Conservation (phyloP, 2,888 invertebrate genomes). For the Sisyra terminalis region DNA sequence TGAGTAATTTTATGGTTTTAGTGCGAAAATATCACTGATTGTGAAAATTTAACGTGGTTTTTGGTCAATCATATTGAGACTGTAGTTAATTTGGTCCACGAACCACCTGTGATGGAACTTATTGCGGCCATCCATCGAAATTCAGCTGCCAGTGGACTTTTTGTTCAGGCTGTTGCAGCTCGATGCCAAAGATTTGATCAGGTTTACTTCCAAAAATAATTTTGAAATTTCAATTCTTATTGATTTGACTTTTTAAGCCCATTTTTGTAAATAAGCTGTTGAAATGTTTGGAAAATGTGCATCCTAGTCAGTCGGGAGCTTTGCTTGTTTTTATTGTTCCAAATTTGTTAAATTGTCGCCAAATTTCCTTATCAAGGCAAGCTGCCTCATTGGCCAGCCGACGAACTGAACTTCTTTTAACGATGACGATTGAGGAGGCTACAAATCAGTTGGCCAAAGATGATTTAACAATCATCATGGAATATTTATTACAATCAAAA, state of each 20-base stretch:
- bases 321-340: constrained; percentile 44
- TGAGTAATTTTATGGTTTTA: constrained; percentile 18
- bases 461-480: constrained; percentile 47
- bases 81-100: constrained; percentile 43
- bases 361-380: constrained; percentile 46
- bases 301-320: constrained; percentile 52
- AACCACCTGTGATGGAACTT: constrained; percentile 48
- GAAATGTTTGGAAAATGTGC: constrained; percentile 51
- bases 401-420: constrained; percentile 49
- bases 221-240: not conserved
- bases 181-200: constrained; percentile 35
- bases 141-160: constrained; percentile 47
- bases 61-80: constrained; percentile 54
- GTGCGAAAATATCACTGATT: constrained; percentile 53
- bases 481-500: constrained; percentile 38
- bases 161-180: constrained; percentile 54
- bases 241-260: constrained; percentile 31
- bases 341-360: constrained; percentile 46
- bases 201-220: not conserved
- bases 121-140: constrained; percentile 41
- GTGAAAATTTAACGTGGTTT: constrained; percentile 59
- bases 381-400: constrained; percentile 58
- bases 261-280: constrained; percentile 50
- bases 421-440: constrained; percentile 40
- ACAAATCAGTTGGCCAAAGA: constrained; percentile 47